A percentile compares a stretch with the other conserved stretches of the same genome.
Evolutionary conservation across 1,140 invertebrate species (phyloP).

Genomic region (Bicyclus anynana): DNA sequence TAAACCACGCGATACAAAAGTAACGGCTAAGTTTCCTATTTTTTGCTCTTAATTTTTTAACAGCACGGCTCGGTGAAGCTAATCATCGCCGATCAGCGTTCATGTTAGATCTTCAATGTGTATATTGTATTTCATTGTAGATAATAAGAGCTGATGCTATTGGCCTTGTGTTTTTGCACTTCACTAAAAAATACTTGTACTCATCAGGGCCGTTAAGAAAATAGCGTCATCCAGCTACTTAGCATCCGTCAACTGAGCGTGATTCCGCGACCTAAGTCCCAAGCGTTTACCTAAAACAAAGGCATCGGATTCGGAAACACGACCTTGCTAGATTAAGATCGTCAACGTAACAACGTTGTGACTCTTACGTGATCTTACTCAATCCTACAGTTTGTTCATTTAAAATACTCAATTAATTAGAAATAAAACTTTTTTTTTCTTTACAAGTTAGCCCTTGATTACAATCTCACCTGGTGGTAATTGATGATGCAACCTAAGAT

Average conservation of each 20-base stretch:
- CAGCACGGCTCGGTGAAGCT: neutral
- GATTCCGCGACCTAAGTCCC: slow-evolving; percentile 59
- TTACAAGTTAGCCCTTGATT: no score
- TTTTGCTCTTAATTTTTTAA: slow-evolving; percentile 2
- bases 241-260: slow-evolving; percentile 66
- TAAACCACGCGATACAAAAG: neutral
- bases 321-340: slow-evolving; percentile 46
- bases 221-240: slow-evolving; percentile 60
- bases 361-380: no score
- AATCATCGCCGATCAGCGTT: neutral
- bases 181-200: slow-evolving; percentile 40
- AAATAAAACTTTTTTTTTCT: no score
- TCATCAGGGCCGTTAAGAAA: slow-evolving; percentile 52
- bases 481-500: no score
- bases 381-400: no score
- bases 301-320: slow-evolving; percentile 56
- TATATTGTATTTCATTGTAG: slow-evolving; percentile 28
- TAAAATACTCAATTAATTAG: no score
- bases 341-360: slow-evolving; percentile 10
- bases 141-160: slow-evolving; percentile 37
- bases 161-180: slow-evolving; percentile 55
- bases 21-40: neutral
- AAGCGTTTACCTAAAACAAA: slow-evolving; percentile 56
- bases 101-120: slow-evolving; percentile 4
- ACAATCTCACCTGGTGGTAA: no score